Conservation (phyloP, 2,113 vertebrate genomes). For the Cettia cetti region DNA sequence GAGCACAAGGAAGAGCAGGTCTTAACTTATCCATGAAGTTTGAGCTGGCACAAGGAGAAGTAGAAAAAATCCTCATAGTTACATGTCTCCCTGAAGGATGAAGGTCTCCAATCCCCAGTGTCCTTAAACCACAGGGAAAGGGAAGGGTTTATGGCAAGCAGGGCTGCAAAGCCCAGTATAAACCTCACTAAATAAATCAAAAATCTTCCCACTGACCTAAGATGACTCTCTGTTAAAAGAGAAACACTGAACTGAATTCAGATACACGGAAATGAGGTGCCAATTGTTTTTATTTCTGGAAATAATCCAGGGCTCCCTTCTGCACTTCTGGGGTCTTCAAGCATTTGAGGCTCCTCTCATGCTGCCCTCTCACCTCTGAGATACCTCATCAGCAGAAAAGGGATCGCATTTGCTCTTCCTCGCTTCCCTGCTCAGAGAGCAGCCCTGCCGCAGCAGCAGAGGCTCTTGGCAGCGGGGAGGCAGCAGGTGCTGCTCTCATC, state of each 20-base stretch:
- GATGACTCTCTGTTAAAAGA: neutral
- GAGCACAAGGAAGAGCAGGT: neutral
- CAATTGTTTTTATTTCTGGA: neutral
- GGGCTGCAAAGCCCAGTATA: neutral
- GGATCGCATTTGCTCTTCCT: neutral
- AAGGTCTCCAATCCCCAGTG: neutral
- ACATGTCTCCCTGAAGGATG: neutral
- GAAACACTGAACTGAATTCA: neutral
- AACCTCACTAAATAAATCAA: neutral
- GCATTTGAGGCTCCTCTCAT: neutral
- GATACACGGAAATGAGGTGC: neutral
- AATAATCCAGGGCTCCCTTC: neutral
- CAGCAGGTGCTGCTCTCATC: conserved; percentile 15
- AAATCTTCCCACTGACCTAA: neutral
- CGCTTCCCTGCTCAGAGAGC: neutral
- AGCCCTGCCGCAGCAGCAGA: neutral
- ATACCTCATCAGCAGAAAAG: neutral
- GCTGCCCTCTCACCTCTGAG: neutral
- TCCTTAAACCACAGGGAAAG: neutral
- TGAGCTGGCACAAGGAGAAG: neutral
- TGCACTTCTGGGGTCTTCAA: neutral
- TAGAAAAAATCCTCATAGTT: neutral
- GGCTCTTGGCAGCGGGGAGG: neutral
- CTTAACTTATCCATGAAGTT: neutral
- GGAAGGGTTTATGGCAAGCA: neutral